These are phyloP conservation scores for Scolopax rusticola DNA, from an alignment of 2,797 vertebrate species.

Conservation along the genomic window DNA sequence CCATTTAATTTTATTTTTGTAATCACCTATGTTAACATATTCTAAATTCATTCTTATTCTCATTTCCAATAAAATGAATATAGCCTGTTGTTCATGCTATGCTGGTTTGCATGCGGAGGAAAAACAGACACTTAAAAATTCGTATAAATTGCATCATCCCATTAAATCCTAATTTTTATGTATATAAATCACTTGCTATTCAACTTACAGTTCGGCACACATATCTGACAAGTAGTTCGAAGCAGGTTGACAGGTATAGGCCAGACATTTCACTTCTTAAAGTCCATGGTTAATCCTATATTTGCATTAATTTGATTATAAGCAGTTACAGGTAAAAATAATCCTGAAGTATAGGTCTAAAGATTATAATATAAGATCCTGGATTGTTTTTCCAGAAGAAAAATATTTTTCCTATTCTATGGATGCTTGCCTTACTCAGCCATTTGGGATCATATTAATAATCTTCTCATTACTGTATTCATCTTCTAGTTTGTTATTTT, in stretches of 20 bases:
- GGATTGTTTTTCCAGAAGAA: conserved; percentile 35
- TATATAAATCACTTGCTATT: neutral
- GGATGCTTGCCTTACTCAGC: conserved; percentile 49
- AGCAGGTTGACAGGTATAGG: neutral
- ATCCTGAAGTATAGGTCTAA: conserved; percentile 7
- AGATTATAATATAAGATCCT: conserved; percentile 32
- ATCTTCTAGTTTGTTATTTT: conserved; percentile 72
- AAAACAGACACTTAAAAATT: neutral
- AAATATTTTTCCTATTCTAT: conserved; percentile 30
- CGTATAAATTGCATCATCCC: neutral
- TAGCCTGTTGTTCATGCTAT: neutral
- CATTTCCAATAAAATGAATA: neutral
- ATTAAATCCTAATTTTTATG: conserved; percentile 6
- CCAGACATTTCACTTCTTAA: conserved; percentile 27
- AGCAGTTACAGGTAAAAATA: conserved; percentile 50
- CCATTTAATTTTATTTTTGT: neutral
- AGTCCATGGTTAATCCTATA: conserved; percentile 31
- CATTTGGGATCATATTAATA: conserved; percentile 73
- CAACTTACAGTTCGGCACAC: neutral
- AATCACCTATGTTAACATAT: neutral
- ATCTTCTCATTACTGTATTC: conserved; percentile 68
- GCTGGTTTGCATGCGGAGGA: neutral
- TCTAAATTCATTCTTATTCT: neutral
- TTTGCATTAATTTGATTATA: conserved; percentile 41
- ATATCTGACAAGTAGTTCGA: neutral